Percentiles rank a stretch among this genome's conserved stretches.
Evolutionary conservation across 2,888 invertebrate genomes (phyloP).

Genomic region (Chironomus riparius): DNA sequence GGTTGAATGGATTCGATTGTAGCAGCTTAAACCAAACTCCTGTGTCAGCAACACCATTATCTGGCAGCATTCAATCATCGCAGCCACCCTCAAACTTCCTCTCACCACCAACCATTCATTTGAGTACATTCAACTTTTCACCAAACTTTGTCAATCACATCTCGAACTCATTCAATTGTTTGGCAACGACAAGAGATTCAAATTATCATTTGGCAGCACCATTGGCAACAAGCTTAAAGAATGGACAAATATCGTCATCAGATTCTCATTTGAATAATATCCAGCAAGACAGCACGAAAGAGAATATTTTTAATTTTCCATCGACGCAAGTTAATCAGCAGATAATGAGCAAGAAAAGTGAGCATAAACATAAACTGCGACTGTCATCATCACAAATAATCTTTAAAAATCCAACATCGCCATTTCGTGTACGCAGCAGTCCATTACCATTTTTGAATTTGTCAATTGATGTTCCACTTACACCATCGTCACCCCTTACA

Average conservation of each 20-base stretch:
- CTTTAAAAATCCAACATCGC: conserved; percentile 34
- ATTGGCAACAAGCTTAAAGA: conserved; percentile 20
- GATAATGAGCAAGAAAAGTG: neutral
- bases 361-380: conserved; percentile 1
- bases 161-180: conserved; percentile 38
- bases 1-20: conserved; percentile 47
- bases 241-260: conserved; percentile 35
- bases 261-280: conserved; percentile 35
- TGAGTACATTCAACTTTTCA: conserved; percentile 28
- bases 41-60: neutral
- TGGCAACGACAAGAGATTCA: conserved; percentile 29
- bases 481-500: conserved; percentile 38
- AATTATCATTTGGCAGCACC: conserved; percentile 12
- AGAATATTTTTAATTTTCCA: conserved; percentile 39
- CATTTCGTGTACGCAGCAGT: conserved; percentile 37
- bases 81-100: conserved; percentile 31
- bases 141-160: conserved; percentile 33
- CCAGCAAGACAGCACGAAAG: conserved; percentile 33
- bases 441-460: conserved; percentile 33
- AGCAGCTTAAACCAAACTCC: conserved; percentile 31
- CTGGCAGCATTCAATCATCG: neutral
- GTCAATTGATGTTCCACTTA: conserved; percentile 36
- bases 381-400: conserved; percentile 21
- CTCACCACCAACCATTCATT: conserved; percentile 33
- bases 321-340: conserved; percentile 1